phyloP scores from a whole-genome alignment of 2,797 vertebrate species.

The Phoeniculus purpureus region DNA sequence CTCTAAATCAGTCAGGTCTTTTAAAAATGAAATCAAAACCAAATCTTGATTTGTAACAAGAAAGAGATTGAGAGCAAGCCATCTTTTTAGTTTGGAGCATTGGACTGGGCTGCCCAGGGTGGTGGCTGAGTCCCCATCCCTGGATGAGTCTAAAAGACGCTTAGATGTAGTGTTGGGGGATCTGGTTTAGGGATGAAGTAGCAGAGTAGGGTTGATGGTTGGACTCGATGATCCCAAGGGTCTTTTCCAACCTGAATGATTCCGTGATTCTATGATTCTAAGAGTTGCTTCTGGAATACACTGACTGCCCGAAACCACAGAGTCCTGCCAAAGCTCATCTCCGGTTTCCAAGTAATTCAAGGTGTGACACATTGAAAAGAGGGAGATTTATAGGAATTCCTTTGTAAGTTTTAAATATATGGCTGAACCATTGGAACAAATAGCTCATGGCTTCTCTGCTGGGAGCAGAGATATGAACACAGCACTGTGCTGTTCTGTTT shows the following conservation, averaged over 20 bases:
- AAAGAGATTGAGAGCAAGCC: background rate
- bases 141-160: too few relatives aligned
- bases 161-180: too few relatives aligned
- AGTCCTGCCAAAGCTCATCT: background rate
- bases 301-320: background rate
- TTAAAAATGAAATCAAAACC: background rate
- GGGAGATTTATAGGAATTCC: constrained; percentile 16
- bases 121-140: too few relatives aligned
- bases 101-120: too few relatives aligned
- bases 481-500: background rate
- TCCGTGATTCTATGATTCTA: too few relatives aligned
- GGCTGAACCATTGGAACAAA: background rate
- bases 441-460: background rate
- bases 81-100: too few relatives aligned
- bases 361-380: background rate
- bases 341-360: constrained; percentile 22
- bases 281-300: constrained; percentile 35
- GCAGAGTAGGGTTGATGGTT: too few relatives aligned
- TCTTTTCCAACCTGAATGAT: too few relatives aligned
- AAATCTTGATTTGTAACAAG: constrained; percentile 10
- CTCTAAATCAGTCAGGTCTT: background rate
- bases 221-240: too few relatives aligned
- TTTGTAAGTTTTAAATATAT: background rate
- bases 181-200: too few relatives aligned
- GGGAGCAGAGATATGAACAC: background rate